Conservation (phyloP, 2,113 vertebrate genomes). For the Menura novaehollandiae region DNA sequence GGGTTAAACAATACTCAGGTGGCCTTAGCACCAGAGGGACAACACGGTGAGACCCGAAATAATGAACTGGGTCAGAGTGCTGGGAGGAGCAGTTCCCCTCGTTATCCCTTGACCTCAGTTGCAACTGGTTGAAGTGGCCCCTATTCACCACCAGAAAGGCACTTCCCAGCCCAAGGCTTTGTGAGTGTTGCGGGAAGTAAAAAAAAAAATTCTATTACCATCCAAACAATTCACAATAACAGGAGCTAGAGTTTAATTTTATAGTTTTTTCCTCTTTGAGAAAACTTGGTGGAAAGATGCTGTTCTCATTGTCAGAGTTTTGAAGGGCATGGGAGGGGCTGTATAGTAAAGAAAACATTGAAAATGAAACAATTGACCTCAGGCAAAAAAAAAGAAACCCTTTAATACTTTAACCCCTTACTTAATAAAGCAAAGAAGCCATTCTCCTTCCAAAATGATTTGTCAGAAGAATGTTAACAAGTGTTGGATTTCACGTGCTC, state of each 20-base stretch:
- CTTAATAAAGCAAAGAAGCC: background rate
- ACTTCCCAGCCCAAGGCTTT: background rate
- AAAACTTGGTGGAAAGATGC: background rate
- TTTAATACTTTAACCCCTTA: background rate
- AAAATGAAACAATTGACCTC: background rate
- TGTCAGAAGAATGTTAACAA: background rate
- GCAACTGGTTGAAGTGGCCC: background rate
- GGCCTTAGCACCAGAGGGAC: background rate
- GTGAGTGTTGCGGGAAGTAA: background rate
- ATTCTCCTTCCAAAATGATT: background rate
- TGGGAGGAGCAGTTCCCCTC: constrained; percentile 53
- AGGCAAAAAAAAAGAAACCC: background rate
- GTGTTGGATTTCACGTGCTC: background rate
- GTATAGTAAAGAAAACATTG: background rate
- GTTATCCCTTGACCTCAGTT: constrained; percentile 14
- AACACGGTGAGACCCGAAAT: background rate
- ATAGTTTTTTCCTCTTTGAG: background rate
- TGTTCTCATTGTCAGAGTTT: background rate
- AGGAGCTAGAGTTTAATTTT: background rate
- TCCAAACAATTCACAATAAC: constrained; percentile 36
- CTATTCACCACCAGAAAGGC: background rate
- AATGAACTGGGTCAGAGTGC: background rate
- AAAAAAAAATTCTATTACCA: background rate
- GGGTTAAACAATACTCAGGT: background rate
- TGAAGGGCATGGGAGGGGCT: background rate